phyloP scores from a whole-genome alignment of 2,797 vertebrate species.

The Sebastes nivosus region DNA sequence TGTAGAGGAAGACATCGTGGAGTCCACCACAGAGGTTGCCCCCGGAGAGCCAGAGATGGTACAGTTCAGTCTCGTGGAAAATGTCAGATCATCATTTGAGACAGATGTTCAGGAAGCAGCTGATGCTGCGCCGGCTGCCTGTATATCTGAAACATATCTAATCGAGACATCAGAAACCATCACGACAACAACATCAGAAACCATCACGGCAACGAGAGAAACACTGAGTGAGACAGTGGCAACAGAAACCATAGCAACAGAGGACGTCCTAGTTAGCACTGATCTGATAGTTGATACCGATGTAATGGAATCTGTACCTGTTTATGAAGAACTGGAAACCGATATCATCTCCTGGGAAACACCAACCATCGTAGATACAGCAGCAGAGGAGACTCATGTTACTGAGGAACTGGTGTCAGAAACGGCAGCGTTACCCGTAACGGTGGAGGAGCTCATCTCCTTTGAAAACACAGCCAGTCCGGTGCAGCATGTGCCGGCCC shows the following conservation, averaged over 20 bases:
- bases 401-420: background rate
- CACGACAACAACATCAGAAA: no score
- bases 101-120: conserved; percentile 9
- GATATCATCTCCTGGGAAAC: background rate
- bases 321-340: background rate
- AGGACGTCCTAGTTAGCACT: conserved; percentile 7
- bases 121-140: background rate
- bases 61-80: conserved; percentile 13
- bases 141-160: conserved; percentile 2
- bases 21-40: background rate
- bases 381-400: background rate
- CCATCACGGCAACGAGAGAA: background rate
- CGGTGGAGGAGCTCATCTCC: conserved; percentile 57
- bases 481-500: background rate
- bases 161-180: background rate
- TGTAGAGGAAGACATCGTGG: conserved; percentile 17
- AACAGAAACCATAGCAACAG: conserved; percentile 9
- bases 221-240: background rate
- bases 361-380: background rate
- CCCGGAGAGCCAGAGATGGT: conserved; percentile 18
- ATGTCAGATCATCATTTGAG: background rate
- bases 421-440: background rate
- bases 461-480: conserved; percentile 31
- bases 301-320: background rate
- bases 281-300: background rate